phyloP scores from a whole-genome alignment of 1,140 invertebrate species.

The Palaemon carinicauda region DNA sequence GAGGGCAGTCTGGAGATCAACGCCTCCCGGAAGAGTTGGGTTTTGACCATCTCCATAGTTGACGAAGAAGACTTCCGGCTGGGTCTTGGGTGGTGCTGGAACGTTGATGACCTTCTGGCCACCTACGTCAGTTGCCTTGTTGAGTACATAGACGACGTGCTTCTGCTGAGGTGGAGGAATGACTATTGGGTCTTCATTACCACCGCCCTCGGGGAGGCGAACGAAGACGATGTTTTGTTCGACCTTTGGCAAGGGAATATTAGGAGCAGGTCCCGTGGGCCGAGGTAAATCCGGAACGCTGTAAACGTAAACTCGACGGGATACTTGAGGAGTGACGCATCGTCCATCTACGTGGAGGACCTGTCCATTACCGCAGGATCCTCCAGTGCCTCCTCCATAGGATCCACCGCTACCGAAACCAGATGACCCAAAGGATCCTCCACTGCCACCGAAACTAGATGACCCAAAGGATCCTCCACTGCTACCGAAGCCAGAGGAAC shows the following conservation, averaged over 20 bases:
- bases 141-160: constrained; percentile 57
- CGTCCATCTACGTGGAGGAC: constrained; percentile 44
- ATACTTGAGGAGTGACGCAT: constrained; percentile 47
- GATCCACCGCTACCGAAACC: background rate
- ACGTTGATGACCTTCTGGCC: constrained; percentile 49
- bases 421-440: too few relatives aligned
- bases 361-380: constrained; percentile 26
- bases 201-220: constrained; percentile 34
- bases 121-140: constrained; percentile 35
- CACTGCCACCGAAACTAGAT: background rate
- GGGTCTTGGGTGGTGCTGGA: constrained; percentile 15
- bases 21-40: constrained; percentile 47
- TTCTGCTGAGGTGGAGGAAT: constrained; percentile 56
- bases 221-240: constrained; percentile 56
- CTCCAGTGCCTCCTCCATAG: background rate
- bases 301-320: constrained; percentile 46
- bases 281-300: constrained; percentile 18
- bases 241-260: constrained; percentile 35
- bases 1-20: constrained; percentile 47
- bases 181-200: constrained; percentile 39
- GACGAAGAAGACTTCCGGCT: constrained; percentile 55
- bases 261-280: constrained; percentile 25
- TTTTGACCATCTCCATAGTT: constrained; percentile 49
- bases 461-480: background rate
- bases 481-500: background rate